These are phyloP conservation scores for Harpagifer antarcticus DNA, from an alignment of 2,797 vertebrate species.

Conservation along the genomic window DNA sequence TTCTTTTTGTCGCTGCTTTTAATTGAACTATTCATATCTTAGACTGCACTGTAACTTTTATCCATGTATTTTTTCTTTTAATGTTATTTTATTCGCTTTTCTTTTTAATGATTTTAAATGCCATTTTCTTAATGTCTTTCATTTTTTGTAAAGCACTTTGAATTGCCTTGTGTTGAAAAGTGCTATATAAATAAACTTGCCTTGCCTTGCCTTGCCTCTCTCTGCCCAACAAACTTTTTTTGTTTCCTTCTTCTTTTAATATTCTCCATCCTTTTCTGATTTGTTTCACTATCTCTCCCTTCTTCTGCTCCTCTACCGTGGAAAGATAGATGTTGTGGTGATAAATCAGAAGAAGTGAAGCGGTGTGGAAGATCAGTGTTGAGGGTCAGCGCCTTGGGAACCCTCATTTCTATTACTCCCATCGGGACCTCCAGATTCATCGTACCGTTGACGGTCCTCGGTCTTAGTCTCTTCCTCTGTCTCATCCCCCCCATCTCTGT, in stretches of 20 bases:
- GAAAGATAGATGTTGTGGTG: constrained; percentile 55
- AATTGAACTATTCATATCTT: too few relatives aligned
- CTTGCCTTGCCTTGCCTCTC: too few relatives aligned
- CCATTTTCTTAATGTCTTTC: too few relatives aligned
- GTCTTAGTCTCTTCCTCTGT: constrained; percentile 26
- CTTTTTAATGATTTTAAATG: too few relatives aligned
- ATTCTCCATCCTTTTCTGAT: constrained; percentile 1
- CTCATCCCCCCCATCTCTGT: background rate
- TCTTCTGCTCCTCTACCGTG: constrained; percentile 24
- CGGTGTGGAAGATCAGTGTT: constrained; percentile 44
- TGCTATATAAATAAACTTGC: too few relatives aligned
- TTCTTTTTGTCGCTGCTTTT: too few relatives aligned
- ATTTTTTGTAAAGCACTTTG: too few relatives aligned
- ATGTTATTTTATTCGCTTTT: too few relatives aligned
- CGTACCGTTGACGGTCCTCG: constrained; percentile 4
- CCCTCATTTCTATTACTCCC: constrained; percentile 47
- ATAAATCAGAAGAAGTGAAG: constrained; percentile 73
- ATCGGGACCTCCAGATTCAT: constrained; percentile 45
- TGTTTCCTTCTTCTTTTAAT: background rate
- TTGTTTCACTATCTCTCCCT: constrained; percentile 19
- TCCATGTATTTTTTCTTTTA: too few relatives aligned
- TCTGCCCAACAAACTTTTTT: background rate
- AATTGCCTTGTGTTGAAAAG: too few relatives aligned
- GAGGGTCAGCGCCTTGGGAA: constrained; percentile 47
- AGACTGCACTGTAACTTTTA: too few relatives aligned